phyloP scores from a whole-genome alignment of 2,113 vertebrate genomes.

The Bos javanicus region DNA sequence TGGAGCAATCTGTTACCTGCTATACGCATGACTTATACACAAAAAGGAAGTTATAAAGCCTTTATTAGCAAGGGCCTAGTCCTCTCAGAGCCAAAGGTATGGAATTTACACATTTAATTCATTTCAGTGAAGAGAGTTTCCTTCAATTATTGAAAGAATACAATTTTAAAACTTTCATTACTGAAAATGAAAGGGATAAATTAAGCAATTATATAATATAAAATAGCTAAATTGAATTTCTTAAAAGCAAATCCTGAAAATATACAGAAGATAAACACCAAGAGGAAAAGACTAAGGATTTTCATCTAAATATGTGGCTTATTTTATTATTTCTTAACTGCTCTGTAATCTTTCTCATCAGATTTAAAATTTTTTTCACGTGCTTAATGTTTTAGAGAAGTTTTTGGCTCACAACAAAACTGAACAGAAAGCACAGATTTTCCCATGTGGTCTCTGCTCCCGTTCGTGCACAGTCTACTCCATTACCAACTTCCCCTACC shows the following conservation, averaged over 20 bases:
- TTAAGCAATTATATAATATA: not conserved
- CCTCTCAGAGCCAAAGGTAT: not conserved
- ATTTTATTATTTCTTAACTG: not conserved
- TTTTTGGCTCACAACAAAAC: not conserved
- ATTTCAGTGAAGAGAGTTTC: not conserved
- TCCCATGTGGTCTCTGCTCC: not conserved
- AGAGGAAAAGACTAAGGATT: not conserved
- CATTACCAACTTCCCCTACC: not conserved
- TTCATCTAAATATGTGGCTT: not conserved
- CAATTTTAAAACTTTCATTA: not conserved
- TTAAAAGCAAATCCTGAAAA: not conserved
- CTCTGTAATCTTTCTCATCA: not conserved
- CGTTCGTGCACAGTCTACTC: not conserved
- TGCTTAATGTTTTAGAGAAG: not conserved
- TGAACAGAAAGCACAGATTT: not conserved
- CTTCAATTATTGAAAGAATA: not conserved
- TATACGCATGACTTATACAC: not conserved
- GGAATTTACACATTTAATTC: conserved; percentile 8
- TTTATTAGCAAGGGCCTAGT: not conserved
- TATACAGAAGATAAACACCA: not conserved
- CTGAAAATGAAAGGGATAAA: conserved; percentile 12
- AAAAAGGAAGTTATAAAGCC: conserved; percentile 27
- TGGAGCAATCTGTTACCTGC: conserved; percentile 1
- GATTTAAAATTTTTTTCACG: not conserved
- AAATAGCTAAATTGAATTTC: not conserved